phyloP scores from a whole-genome alignment of 2,888 invertebrate genomes.

The Lacanobia wlatinum region DNA sequence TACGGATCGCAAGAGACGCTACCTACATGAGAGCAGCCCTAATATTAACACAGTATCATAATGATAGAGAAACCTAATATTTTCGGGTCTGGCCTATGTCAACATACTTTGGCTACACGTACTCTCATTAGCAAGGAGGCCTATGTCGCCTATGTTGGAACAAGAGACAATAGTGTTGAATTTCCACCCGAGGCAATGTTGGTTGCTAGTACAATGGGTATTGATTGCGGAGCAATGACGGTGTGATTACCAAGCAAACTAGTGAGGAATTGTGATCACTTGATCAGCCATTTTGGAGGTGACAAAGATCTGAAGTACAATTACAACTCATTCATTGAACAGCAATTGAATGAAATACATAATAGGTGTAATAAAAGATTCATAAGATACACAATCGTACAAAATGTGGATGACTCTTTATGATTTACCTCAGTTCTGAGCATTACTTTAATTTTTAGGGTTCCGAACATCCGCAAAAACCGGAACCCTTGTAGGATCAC shows the following conservation, averaged over 20 bases:
- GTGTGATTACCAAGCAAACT: conserved; percentile 10
- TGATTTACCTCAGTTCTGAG: too few species aligned
- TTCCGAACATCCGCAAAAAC: too few species aligned
- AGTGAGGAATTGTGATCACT: neutral
- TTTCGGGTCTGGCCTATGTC: conserved; percentile 13
- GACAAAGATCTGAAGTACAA: neutral
- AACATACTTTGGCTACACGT: conserved; percentile 4
- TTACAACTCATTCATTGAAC: too few species aligned
- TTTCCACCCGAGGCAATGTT: conserved; percentile 7
- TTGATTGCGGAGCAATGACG: neutral
- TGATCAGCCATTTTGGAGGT: neutral
- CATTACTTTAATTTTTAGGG: too few species aligned
- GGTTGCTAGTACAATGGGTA: neutral
- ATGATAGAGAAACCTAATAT: conserved; percentile 34
- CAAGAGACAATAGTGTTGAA: conserved; percentile 12
- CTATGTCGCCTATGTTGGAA: neutral
- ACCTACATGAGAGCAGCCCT: conserved; percentile 1
- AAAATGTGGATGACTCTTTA: too few species aligned
- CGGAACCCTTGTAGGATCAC: too few species aligned
- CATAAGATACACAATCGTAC: too few species aligned
- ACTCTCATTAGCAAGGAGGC: conserved; percentile 11
- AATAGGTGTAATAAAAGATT: too few species aligned
- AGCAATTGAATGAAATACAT: too few species aligned
- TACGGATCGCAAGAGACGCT: neutral
- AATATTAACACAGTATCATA: conserved; percentile 30